Evolutionary conservation across 1,140 invertebrate species (phyloP).

Genomic region (Plectrocnemia conspersa): DNA sequence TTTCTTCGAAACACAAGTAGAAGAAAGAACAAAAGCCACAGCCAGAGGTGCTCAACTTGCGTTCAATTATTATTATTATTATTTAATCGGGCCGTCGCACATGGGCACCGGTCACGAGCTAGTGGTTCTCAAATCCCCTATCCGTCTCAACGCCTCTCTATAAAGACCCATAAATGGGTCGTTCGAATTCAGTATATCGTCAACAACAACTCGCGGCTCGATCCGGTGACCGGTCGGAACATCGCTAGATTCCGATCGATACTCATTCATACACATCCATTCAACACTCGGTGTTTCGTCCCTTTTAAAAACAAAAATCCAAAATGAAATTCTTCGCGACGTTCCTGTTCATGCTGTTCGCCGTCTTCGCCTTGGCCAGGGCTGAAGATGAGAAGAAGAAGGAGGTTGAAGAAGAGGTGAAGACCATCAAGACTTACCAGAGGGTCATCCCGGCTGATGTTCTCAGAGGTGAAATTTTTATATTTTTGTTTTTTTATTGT

Average conservation of each 20-base stretch:
- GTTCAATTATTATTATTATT: too few species aligned
- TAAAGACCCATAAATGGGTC: slow-evolving; percentile 14
- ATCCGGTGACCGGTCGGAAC: background rate
- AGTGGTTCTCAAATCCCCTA: background rate
- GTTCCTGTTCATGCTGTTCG: slow-evolving; percentile 52
- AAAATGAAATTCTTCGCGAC: slow-evolving; percentile 32
- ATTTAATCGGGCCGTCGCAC: too few species aligned
- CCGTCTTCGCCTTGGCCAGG: slow-evolving; percentile 53
- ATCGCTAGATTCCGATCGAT: background rate
- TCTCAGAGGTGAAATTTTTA: slow-evolving; percentile 64
- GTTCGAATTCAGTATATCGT: slow-evolving; percentile 12
- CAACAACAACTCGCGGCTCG: slow-evolving; percentile 5
- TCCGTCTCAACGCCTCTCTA: slow-evolving; percentile 2
- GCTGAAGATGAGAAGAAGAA: slow-evolving; percentile 55
- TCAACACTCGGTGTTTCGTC: too few species aligned
- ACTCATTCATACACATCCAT: background rate
- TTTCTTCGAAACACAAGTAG: too few species aligned
- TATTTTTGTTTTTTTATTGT: too few species aligned
- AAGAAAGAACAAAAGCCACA: too few species aligned
- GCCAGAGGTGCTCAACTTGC: too few species aligned
- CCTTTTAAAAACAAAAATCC: background rate
- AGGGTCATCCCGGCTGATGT: slow-evolving; percentile 81
- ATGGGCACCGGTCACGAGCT: background rate
- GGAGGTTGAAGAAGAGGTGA: slow-evolving; percentile 51
- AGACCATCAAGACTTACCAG: slow-evolving; percentile 66